Conservation (phyloP, 37 sponge, comb jelly and placozoan genomes). For the Cliona cf. orientalis region DNA sequence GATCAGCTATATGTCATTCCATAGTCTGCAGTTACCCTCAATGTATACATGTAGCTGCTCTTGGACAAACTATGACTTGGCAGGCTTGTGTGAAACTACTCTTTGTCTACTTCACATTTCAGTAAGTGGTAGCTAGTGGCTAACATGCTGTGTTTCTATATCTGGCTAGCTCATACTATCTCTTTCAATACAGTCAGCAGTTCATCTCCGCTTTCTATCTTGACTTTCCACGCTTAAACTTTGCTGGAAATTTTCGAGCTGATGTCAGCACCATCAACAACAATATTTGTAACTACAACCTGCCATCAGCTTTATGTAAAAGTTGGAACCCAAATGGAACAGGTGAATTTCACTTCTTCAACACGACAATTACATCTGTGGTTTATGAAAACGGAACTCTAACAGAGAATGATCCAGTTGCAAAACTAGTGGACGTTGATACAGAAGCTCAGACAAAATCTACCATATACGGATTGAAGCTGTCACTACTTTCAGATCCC, state of each 20-base stretch:
- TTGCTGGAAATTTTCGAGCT: constrained; percentile 6
- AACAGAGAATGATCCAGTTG: background rate
- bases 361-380: constrained; percentile 20
- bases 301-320: too few species aligned
- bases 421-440: constrained; percentile 28
- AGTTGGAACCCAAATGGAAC: constrained; percentile 40
- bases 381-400: constrained; percentile 8
- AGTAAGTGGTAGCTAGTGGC: too few species aligned
- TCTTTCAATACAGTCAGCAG: background rate
- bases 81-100: too few species aligned
- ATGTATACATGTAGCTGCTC: too few species aligned
- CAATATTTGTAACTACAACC: background rate
- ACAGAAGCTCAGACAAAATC: background rate
- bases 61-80: too few species aligned
- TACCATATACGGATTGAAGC: too few species aligned
- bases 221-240: constrained; percentile 7
- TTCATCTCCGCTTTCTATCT: constrained; percentile 4
- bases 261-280: constrained; percentile 31
- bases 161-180: too few species aligned
- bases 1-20: too few species aligned
- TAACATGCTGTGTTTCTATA: too few species aligned
- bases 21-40: too few species aligned
- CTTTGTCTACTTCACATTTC: too few species aligned
- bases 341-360: constrained; percentile 9
- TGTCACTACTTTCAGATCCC: too few species aligned